Conservation (phyloP, 2,888 invertebrate genomes). For the Drosophila dives region DNA sequence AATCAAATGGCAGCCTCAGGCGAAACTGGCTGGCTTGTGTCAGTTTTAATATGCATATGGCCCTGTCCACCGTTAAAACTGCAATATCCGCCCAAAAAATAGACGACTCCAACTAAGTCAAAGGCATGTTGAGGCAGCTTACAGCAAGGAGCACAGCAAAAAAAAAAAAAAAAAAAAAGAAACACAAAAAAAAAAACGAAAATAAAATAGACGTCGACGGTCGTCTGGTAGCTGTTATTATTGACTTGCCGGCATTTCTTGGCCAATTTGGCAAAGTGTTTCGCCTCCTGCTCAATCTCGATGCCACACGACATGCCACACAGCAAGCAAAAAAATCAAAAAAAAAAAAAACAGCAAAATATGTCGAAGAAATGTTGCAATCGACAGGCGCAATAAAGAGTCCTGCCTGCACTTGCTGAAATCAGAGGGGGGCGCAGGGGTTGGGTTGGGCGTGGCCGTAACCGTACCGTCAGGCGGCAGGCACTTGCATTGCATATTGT, state of each 20-base stretch:
- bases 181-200: constrained; percentile 3
- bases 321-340: constrained; percentile 7
- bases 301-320: constrained; percentile 50
- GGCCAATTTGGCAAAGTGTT: constrained; percentile 79
- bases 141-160: not conserved
- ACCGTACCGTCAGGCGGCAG: constrained; percentile 58
- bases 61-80: constrained; percentile 11
- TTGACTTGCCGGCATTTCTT: constrained; percentile 68
- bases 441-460: constrained; percentile 17
- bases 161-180: constrained; percentile 16
- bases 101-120: constrained; percentile 18
- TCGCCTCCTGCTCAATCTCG: constrained; percentile 45
- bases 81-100: constrained; percentile 6
- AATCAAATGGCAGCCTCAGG: constrained; percentile 60
- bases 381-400: constrained; percentile 76
- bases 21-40: constrained; percentile 1
- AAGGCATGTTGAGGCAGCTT: constrained; percentile 3
- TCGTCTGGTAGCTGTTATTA: constrained; percentile 58
- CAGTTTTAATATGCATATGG: constrained; percentile 11
- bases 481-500: constrained; percentile 61
- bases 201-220: constrained; percentile 30
- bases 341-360: not conserved
- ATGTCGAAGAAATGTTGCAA: constrained; percentile 49
- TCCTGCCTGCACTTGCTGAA: constrained; percentile 5
- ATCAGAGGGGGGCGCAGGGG: not conserved